Base-by-base conservation (phyloP, 1,140 invertebrate genomes). In the Tachypleus tridentatus region DNA sequence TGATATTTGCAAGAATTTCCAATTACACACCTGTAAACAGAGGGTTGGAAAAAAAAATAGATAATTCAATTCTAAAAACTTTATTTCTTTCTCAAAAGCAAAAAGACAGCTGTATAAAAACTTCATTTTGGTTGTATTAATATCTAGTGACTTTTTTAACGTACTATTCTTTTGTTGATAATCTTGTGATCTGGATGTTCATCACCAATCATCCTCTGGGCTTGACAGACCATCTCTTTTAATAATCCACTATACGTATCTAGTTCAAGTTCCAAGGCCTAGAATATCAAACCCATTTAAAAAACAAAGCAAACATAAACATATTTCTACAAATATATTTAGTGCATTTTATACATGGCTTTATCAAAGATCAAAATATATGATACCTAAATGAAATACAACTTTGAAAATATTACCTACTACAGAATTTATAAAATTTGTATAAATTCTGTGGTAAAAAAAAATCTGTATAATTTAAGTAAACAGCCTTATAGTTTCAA, bases 171-270 rank as follows among this genome's bases (percentile, higher is more conserved):
- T 69, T 85, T 86, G 3, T 82, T 81, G 57, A 95, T 86, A 2
- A 85, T 81, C 73, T 87, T 87, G 47, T 87, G 85, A 70, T 93
- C 92, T 0, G 89, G 87, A 62, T 77, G 76, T 57, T 80, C 80
- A 11, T 72, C 73, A 57, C 79, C 78, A 57, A 92, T 85, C 83
- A 96, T 87, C 9, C 83, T 78, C 50, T 85, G 80, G 4, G 90
- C 92, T 63, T 85, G 87, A 74, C 88, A 87, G 11, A 89, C 88
- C 87, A 97, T 93, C 81, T 95, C 92, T 29, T 85, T 84, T 3
- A 96, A 87, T 60, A 97, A 91, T 10, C 88, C 90, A 70, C 86
- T 86, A 77, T 97, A 97, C 4, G 92, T 92, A 73, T 96, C 93
- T 66, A 97, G 78, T 77, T 97, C 93, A 47, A 96, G 79, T 73